Conservation (phyloP, 2,797 vertebrate species). For the Sternotherus odoratus region DNA sequence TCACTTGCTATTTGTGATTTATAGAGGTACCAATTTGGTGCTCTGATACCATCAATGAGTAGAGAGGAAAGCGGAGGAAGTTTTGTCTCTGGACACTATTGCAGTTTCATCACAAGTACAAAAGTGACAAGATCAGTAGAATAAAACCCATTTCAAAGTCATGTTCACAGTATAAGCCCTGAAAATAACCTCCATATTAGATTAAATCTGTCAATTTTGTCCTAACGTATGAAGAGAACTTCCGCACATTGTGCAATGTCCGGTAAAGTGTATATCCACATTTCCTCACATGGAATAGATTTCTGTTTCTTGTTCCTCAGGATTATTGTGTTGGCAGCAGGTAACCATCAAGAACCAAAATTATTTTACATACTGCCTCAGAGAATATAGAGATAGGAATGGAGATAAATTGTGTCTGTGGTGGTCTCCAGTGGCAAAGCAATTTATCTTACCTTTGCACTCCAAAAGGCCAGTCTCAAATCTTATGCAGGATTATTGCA, state of each 20-base stretch:
- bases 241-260: not conserved
- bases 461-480: no score
- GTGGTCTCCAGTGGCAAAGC: no score
- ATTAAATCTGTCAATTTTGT: not conserved
- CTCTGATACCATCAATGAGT: not conserved
- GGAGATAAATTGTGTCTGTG: not conserved
- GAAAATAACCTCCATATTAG: not conserved
- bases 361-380: conserved; percentile 24
- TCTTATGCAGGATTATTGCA: no score
- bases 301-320: not conserved
- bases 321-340: conserved; percentile 1
- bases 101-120: not conserved
- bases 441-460: no score
- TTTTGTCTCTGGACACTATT: conserved; percentile 3
- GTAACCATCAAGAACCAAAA: not conserved
- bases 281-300: not conserved
- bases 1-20: not conserved
- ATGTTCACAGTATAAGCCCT: conserved; percentile 2
- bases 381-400: not conserved
- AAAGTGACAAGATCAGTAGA: conserved; percentile 1
- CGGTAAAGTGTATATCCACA: not conserved
- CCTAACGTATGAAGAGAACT: not conserved
- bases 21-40: no score
- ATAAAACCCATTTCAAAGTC: not conserved
- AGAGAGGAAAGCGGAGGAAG: not conserved